Conservation (phyloP, 2,888 invertebrate species). For the Molorchus minor region DNA sequence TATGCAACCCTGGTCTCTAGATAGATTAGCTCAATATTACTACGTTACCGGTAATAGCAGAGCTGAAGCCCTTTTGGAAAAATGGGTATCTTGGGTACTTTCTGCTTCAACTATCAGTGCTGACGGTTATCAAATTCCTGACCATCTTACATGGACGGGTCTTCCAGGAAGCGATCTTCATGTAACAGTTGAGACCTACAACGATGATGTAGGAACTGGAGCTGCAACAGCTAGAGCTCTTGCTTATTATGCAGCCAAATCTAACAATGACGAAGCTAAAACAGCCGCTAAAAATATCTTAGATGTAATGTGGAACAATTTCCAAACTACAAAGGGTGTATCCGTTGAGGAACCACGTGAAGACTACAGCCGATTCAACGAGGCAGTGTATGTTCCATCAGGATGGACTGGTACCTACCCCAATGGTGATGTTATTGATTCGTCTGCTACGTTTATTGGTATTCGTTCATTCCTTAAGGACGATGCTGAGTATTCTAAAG, state of each 20-base stretch:
- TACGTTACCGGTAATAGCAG: constrained; percentile 42
- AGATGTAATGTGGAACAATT: constrained; percentile 40
- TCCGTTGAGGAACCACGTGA: constrained; percentile 40
- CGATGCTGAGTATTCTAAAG: constrained; percentile 40
- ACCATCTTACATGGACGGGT: constrained; percentile 41
- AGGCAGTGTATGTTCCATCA: constrained; percentile 43
- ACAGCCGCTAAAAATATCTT: constrained; percentile 39
- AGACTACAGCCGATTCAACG: constrained; percentile 40
- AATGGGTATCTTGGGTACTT: constrained; percentile 45
- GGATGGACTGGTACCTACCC: constrained; percentile 46
- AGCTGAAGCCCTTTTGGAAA: constrained; percentile 40
- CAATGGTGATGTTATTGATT: constrained; percentile 43
- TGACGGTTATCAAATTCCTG: constrained; percentile 40
- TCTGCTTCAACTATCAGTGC: constrained; percentile 35
- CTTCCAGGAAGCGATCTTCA: constrained; percentile 41
- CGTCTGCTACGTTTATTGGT: constrained; percentile 44
- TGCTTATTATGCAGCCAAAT: constrained; percentile 46
- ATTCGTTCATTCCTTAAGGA: constrained; percentile 43
- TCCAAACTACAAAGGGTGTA: constrained; percentile 40
- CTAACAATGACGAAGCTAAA: constrained; percentile 40
- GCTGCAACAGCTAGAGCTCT: constrained; percentile 44
- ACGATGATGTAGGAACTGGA: constrained; percentile 45
- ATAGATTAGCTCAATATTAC: constrained; percentile 47
- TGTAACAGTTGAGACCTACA: constrained; percentile 36
- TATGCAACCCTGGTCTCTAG: constrained; percentile 48